Evolutionary conservation across 2,113 vertebrate species (phyloP), one percentile per base, ranked within the genome.

Genomic region (Illadopsis cleaveri): DNA sequence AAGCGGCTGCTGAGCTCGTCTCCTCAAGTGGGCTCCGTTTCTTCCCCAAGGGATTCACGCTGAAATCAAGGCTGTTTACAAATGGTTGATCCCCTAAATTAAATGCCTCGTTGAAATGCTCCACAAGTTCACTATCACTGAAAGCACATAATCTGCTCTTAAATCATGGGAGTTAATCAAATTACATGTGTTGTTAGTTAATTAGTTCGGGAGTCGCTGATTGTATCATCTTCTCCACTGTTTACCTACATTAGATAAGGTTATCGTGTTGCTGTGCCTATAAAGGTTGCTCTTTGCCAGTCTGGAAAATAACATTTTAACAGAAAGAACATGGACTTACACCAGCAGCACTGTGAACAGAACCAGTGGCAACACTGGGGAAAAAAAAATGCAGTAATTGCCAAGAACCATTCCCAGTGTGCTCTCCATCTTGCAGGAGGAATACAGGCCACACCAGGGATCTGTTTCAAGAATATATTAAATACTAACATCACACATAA

Each of bases 121-220:
- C n/a, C 76, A 87, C 38, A 88, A 96, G 89, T 82, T 96, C n/a
- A 18, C 87, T 53, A 85, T 57, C 77, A 82, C 82, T 86, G 97
- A 97, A 97, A 95, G 87, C 82, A 95, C 68, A 79, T 82, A 87
- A 65, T 95, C 95, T 96, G 93, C 83, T 97, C 89, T 96, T 96
- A 96, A 96, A 98, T 98, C 96, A 93, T 78, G 31, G 54, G 83
- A 83, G 89, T 94, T 98, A 98, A 98, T 98, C 96, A 96, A 97
- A 98, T 98, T 97, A 98, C 93, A 97, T 4, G 90, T 82, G 73
- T 96, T 96, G 96, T 96, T 97, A 97, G 95, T 94, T 98, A 97
- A 97, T 98, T 97, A 97, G 95, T 69, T 95, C 94, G 60, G 62
- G 93, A 97, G 92, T 96, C 93, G 87, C 96, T 82, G 64, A 97